Evolutionary conservation across 1,140 invertebrate genomes (phyloP).

Genomic region (Thaumetopoea pityocampa): DNA sequence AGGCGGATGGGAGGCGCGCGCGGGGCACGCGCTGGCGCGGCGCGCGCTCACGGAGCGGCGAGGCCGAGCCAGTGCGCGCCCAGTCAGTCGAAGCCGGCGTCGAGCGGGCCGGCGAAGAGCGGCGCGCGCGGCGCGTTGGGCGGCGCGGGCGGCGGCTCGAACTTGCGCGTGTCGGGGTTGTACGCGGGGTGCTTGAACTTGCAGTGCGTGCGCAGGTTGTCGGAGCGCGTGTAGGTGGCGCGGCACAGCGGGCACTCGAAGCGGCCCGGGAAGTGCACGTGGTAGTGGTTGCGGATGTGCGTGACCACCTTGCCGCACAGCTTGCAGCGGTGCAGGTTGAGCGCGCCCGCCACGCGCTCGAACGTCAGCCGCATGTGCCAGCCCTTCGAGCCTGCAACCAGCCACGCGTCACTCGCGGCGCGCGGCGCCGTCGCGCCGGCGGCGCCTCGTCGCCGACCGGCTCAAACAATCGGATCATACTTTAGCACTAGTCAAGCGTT

Average conservation of each 20-base stretch:
- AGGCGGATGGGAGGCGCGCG: slow-evolving; percentile 50
- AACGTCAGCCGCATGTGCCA: slow-evolving; percentile 94
- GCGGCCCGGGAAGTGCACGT: slow-evolving; percentile 91
- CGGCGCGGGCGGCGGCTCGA: slow-evolving; percentile 80
- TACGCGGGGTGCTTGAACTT: slow-evolving; percentile 91
- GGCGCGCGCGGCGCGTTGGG: slow-evolving; percentile 74
- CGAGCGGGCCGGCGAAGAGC: slow-evolving; percentile 62
- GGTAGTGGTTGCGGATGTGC: slow-evolving; percentile 93
- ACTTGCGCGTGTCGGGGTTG: slow-evolving; percentile 88
- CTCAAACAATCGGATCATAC: slow-evolving; percentile 17
- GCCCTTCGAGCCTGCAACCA: slow-evolving; percentile 91
- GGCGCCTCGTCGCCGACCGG: no score
- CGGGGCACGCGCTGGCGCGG: slow-evolving; percentile 37
- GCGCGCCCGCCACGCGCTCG: slow-evolving; percentile 90
- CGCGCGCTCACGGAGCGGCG: slow-evolving; percentile 54
- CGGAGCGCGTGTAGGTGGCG: slow-evolving; percentile 90
- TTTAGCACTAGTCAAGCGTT: slow-evolving; percentile 63
- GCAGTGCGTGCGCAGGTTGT: slow-evolving; percentile 91
- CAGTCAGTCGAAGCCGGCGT: slow-evolving; percentile 72
- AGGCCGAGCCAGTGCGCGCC: slow-evolving; percentile 63
- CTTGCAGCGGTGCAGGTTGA: slow-evolving; percentile 93
- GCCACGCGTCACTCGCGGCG: slow-evolving; percentile 43
- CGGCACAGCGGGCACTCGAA: slow-evolving; percentile 92
- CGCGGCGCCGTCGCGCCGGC: no score
- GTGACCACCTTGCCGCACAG: slow-evolving; percentile 93